Conservation (phyloP, 2,888 invertebrate species). For the Hyposoter didymator region DNA sequence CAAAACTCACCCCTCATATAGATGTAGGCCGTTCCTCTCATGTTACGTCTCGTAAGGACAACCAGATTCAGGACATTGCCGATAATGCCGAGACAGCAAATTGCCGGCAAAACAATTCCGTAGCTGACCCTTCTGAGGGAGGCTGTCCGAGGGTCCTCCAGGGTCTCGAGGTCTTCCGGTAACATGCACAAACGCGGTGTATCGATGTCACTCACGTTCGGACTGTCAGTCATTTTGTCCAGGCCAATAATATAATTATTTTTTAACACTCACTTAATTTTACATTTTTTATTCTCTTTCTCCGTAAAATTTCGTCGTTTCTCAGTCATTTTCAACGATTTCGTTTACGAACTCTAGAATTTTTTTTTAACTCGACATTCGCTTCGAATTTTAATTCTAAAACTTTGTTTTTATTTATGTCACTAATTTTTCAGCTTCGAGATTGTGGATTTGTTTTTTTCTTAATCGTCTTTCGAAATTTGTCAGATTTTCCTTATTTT, state of each 20-base stretch:
- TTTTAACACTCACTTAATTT: conserved; percentile 25
- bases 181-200: conserved; percentile 71
- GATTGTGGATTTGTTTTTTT: neutral
- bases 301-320: neutral
- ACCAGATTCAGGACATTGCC: conserved; percentile 92
- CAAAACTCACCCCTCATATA: conserved; percentile 89
- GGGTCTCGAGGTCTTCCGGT: conserved; percentile 76
- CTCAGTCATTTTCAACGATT: neutral
- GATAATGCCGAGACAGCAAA: conserved; percentile 90
- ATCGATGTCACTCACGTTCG: conserved; percentile 69
- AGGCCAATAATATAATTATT: conserved; percentile 32
- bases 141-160: conserved; percentile 87
- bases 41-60: conserved; percentile 90
- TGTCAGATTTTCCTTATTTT: neutral
- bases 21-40: conserved; percentile 92
- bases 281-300: conserved; percentile 26
- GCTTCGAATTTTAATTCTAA: neutral
- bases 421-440: neutral
- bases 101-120: conserved; percentile 88
- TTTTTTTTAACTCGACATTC: neutral
- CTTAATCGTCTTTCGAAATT: neutral
- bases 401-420: neutral
- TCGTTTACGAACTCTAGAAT: neutral
- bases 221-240: conserved; percentile 70
- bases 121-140: conserved; percentile 87